phyloP scores from a whole-genome alignment of 2,888 invertebrate species.

The Scaptomyza caliginosa region DNA sequence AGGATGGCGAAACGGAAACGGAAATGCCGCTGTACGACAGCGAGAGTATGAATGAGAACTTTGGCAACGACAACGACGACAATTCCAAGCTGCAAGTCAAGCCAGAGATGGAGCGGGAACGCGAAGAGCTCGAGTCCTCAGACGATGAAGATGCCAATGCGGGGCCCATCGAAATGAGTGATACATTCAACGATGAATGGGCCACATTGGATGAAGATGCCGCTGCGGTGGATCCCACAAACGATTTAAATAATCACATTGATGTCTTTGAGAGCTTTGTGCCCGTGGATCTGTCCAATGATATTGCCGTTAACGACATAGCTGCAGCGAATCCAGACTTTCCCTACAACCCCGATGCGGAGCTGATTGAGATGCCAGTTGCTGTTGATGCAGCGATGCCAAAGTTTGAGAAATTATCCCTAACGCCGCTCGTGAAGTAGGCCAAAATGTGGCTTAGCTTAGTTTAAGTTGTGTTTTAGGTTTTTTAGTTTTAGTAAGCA shows the following conservation, averaged over 20 bases:
- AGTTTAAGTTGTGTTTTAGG: conserved; percentile 43
- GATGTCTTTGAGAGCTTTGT: conserved; percentile 74
- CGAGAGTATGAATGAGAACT: conserved; percentile 62
- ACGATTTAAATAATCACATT: conserved; percentile 80
- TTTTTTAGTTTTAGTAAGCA: conserved; percentile 43
- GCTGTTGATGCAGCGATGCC: conserved; percentile 47
- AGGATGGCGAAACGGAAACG: conserved; percentile 74
- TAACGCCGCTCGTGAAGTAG: conserved; percentile 50
- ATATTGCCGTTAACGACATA: conserved; percentile 83
- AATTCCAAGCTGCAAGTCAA: neutral
- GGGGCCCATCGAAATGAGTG: conserved; percentile 64
- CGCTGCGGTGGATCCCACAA: conserved; percentile 54
- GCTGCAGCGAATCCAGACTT: conserved; percentile 80
- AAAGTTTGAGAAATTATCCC: conserved; percentile 76
- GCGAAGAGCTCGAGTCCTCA: conserved; percentile 79
- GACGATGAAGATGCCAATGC: conserved; percentile 74
- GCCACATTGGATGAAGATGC: conserved; percentile 56
- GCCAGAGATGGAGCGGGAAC: conserved; percentile 52
- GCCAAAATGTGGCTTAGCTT: neutral
- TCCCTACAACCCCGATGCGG: conserved; percentile 83
- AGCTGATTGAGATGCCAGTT: conserved; percentile 72
- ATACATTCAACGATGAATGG: conserved; percentile 81
- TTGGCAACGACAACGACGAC: conserved; percentile 26
- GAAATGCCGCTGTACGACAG: conserved; percentile 69
- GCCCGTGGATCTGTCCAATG: conserved; percentile 83